Percentiles rank a stretch among this genome's conserved stretches.
These are phyloP conservation scores for Staurois parvus DNA, from an alignment of 2,797 vertebrate species.

Conservation along the genomic window DNA sequence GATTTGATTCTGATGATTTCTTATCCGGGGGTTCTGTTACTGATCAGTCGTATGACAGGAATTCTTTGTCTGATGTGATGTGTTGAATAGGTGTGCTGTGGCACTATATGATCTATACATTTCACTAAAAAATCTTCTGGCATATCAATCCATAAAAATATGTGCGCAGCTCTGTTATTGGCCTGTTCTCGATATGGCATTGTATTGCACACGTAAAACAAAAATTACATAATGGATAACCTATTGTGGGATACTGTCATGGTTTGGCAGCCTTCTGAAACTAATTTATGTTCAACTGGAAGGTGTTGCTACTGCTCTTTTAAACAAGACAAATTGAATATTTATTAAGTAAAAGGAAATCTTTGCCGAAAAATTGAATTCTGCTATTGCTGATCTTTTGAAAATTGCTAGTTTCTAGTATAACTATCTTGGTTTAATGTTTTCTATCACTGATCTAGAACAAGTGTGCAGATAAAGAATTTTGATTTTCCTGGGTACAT, in stretches of 20 bases:
- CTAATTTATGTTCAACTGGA: too few relatives aligned
- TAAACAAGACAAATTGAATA: too few relatives aligned
- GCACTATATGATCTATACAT: slow-evolving; percentile 26
- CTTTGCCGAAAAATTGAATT: too few relatives aligned
- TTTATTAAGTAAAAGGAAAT: too few relatives aligned
- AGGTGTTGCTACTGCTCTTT: too few relatives aligned
- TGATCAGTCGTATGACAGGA: slow-evolving; percentile 41
- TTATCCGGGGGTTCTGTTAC: slow-evolving; percentile 35
- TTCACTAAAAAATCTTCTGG: slow-evolving; percentile 12
- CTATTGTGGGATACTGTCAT: background rate
- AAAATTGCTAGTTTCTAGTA: too few relatives aligned
- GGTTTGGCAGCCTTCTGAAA: background rate
- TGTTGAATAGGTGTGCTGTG: background rate
- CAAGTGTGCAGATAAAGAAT: too few relatives aligned
- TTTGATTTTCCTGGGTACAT: too few relatives aligned
- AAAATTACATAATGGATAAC: background rate
- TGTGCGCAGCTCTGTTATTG: background rate
- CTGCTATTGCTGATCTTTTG: too few relatives aligned
- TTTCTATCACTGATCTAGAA: too few relatives aligned
- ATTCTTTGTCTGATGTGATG: slow-evolving; percentile 28
- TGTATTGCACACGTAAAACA: background rate
- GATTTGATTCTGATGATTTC: slow-evolving; percentile 51
- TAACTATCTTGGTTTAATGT: too few relatives aligned
- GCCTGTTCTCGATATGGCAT: background rate
- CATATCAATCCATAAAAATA: background rate